Evolutionary conservation across 2,888 invertebrate species (phyloP).

Genomic region (Ashinkailepas kermadecensis): DNA sequence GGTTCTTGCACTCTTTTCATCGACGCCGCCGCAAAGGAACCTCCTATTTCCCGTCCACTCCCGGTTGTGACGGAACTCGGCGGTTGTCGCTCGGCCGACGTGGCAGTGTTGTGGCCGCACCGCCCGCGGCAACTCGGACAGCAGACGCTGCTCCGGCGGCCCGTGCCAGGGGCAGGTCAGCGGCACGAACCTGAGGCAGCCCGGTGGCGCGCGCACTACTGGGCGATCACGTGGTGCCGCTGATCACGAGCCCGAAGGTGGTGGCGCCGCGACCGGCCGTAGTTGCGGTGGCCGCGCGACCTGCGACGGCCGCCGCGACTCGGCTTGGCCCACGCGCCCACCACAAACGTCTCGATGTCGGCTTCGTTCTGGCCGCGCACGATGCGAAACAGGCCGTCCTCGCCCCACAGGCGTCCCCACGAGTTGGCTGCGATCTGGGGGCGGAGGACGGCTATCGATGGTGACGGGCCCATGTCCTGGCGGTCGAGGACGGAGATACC

Average conservation of each 20-base stretch:
- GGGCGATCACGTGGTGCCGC: not conserved
- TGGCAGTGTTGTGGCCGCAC: not conserved
- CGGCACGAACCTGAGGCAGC: too few relatives aligned
- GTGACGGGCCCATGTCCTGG: too few relatives aligned
- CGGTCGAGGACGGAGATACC: too few relatives aligned
- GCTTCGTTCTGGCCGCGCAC: conserved; percentile 75
- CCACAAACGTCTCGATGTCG: conserved; percentile 80
- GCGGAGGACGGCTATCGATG: too few relatives aligned
- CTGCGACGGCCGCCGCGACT: not conserved
- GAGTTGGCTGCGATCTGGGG: conserved; percentile 81
- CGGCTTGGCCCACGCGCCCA: conserved; percentile 63
- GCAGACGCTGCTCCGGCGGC: not conserved
- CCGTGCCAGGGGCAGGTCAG: not conserved
- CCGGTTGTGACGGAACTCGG: not conserved
- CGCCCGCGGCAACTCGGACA: not conserved
- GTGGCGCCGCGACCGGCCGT: not conserved
- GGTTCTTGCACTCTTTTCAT: not conserved
- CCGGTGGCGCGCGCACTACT: not conserved
- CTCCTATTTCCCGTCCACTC: not conserved
- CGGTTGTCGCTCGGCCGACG: not conserved
- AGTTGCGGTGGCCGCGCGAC: not conserved
- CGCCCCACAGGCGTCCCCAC: conserved; percentile 90
- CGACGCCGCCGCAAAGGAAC: not conserved
- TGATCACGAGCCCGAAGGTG: not conserved
- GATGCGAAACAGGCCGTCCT: conserved; percentile 82